Base-by-base conservation (phyloP, 2,113 vertebrate genomes). In the Psettodes erumei region DNA sequence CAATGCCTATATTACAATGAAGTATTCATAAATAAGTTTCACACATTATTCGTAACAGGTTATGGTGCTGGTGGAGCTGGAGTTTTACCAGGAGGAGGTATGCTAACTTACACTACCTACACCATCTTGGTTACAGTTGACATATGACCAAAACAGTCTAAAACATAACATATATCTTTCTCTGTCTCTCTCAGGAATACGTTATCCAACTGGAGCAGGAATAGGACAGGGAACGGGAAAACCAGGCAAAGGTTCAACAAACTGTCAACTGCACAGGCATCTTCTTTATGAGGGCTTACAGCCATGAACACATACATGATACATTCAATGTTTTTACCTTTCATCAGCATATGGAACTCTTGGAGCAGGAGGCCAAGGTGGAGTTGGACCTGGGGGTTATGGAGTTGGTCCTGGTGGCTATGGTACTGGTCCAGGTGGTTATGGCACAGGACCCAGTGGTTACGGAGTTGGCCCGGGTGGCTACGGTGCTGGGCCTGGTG, bases 41-140 rank as follows among this genome's bases (percentile, higher is more conserved):
- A 19, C 40, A 35, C 15, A 19, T 51, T 33, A 16, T 71, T 18
- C 38, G 15, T 75, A 18, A 54, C 25, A 94, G 92, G 90, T 38
- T 94, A 94, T 37, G 90, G 89, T 54, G 86, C 83, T 62, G 87
- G 77, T 72, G 91, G 89, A 70, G 67, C 64, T 51, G 83, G 80
- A 67, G 79, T 91, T 85, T 75, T 89, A 69, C 92, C 93, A 69
- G 85, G 87, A 48, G 90, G 91, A 88, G 93, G 93, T 94, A 87
- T 9, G 72, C 13, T 38, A 16, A 70, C 74, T 66, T 42, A 35
- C 27, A 45, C 18, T 27, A 28, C 23, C 1, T 21, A 55, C 38
- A 5, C 15, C 12, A 56, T 12, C 9, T 43, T 6, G 32, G 8
- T 47, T 45, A 43, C 1, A 65, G 23, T n/a, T 61, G 30, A 45